phyloP scores from a whole-genome alignment of 2,888 invertebrate genomes.

The Drosophila recens region DNA sequence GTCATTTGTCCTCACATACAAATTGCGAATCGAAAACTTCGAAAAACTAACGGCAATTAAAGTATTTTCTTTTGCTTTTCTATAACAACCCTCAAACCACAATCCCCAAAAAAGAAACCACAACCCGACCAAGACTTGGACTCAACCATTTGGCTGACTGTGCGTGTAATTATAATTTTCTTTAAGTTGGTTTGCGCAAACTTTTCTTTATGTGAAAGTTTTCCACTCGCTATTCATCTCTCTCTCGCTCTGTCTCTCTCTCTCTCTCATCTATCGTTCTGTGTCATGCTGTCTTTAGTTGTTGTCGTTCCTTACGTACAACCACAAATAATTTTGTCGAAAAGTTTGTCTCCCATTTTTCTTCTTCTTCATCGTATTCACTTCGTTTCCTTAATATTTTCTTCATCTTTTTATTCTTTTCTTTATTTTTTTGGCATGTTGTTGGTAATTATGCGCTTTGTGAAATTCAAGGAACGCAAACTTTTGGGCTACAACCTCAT shows the following conservation, averaged over 20 bases:
- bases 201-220: slow-evolving; percentile 78
- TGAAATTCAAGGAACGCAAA: slow-evolving; percentile 70
- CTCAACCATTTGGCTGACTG: slow-evolving; percentile 73
- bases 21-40: slow-evolving; percentile 75
- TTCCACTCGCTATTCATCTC: slow-evolving; percentile 58
- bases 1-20: slow-evolving; percentile 65
- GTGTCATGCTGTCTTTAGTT: slow-evolving; percentile 48
- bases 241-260: background rate
- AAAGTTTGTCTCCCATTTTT: slow-evolving; percentile 65
- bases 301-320: slow-evolving; percentile 49
- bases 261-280: background rate
- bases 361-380: slow-evolving; percentile 21
- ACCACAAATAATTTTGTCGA: slow-evolving; percentile 76
- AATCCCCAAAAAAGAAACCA: slow-evolving; percentile 1
- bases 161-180: slow-evolving; percentile 81
- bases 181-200: slow-evolving; percentile 77
- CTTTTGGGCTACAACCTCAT: slow-evolving; percentile 68
- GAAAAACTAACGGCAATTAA: slow-evolving; percentile 77
- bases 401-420: slow-evolving; percentile 10
- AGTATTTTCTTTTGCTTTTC: slow-evolving; percentile 64
- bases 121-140: slow-evolving; percentile 42
- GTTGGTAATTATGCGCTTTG: slow-evolving; percentile 79
- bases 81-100: slow-evolving; percentile 20
- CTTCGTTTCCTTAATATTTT: slow-evolving; percentile 11
- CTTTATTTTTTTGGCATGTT: slow-evolving; percentile 58